phyloP scores from a whole-genome alignment of 2,113 vertebrate genomes.

The Melospiza georgiana region DNA sequence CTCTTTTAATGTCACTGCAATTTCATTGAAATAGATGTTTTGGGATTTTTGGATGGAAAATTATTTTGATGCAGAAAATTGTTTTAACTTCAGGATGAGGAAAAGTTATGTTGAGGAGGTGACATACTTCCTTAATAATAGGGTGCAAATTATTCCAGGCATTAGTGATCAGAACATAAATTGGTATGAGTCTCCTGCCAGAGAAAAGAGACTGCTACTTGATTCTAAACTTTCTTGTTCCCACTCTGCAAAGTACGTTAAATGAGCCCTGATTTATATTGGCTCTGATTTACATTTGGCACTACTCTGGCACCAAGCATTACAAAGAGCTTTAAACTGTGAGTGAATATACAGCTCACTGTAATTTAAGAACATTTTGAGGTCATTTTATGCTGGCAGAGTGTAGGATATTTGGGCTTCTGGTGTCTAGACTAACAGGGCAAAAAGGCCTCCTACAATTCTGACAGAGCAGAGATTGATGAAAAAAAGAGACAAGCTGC shows the following conservation, averaged over 20 bases:
- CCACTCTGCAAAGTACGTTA: not conserved
- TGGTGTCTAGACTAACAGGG: conserved; percentile 61
- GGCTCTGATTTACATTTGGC: conserved; percentile 32
- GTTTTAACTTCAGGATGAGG: not conserved
- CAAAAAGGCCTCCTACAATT: conserved; percentile 42
- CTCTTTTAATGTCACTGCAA: not conserved
- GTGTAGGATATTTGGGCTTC: not conserved
- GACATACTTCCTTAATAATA: not conserved
- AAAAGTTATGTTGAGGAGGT: not conserved
- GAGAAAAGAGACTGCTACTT: not conserved
- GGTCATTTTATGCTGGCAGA: conserved; percentile 24
- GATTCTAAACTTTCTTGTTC: conserved; percentile 16
- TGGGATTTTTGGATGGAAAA: not conserved
- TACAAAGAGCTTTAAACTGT: not conserved
- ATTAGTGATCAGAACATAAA: not conserved
- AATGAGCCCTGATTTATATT: conserved; percentile 26
- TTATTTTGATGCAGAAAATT: not conserved
- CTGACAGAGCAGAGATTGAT: conserved; percentile 46
- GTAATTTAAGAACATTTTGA: conserved; percentile 61
- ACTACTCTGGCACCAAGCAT: not conserved
- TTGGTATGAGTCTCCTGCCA: not conserved
- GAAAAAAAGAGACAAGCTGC: conserved; percentile 12
- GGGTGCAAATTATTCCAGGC: not conserved
- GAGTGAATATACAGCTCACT: conserved; percentile 8
- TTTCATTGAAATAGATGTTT: not conserved